Evolutionary conservation across 2,888 invertebrate species (phyloP).

Genomic region (Flabesymbios commensalis): DNA sequence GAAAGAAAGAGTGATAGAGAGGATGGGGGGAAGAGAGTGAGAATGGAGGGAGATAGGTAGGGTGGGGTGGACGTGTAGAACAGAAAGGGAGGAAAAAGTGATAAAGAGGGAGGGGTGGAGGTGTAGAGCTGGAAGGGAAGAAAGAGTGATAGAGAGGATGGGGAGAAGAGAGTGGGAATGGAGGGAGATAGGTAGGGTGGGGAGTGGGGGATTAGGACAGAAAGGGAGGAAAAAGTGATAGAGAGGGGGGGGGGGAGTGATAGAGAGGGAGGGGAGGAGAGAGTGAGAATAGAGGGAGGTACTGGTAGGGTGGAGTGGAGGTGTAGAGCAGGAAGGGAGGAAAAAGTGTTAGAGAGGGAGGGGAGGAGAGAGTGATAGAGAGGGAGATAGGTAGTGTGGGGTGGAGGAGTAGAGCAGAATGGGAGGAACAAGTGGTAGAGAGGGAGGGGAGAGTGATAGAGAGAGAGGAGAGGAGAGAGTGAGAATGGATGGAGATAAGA

Average conservation of each 20-base stretch:
- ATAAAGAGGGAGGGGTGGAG: too few species aligned
- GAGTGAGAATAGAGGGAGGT: background rate
- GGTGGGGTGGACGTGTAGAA: background rate
- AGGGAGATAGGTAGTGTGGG: background rate
- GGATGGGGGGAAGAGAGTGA: background rate
- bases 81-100: background rate
- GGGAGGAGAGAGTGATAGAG: background rate
- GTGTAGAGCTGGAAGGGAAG: background rate
- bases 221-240: background rate
- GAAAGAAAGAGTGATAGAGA: background rate
- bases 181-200: background rate
- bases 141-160: background rate
- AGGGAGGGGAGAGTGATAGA: background rate
- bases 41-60: background rate
- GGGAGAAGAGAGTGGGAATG: background rate
- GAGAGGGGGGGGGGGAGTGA: background rate
- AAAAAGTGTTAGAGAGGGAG: background rate
- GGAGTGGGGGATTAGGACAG: background rate
- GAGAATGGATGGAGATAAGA: background rate
- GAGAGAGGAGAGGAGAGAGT: background rate
- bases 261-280: background rate
- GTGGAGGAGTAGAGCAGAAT: background rate
- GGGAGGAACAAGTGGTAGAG: too few species aligned
- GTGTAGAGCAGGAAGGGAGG: background rate
- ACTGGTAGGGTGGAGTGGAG: background rate